Evolutionary conservation across 2,113 vertebrate genomes (phyloP), one percentile per base, ranked within the genome.

Genomic region (Pteruthius melanotis): DNA sequence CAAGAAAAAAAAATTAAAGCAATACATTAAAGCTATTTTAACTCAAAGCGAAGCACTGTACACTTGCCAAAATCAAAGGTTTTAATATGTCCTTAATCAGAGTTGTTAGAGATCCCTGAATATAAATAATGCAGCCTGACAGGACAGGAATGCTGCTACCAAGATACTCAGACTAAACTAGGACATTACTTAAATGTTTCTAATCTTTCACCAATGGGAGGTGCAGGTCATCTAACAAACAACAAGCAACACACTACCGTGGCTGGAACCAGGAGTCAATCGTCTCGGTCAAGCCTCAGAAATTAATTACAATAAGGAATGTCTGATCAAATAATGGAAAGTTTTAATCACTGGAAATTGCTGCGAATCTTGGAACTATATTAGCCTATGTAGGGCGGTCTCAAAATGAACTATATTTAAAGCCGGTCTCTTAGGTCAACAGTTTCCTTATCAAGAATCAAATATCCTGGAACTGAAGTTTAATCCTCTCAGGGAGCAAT

Each of bases 401-500:
- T 91, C 74, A 95, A 95, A 97, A 97, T 64, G 87, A 94, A 95
- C 90, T 93, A 92, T 96, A 95, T 97, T 97, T 98, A 97, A 96
- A 98, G 87, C 96, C 4, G 15, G 89, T 92, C 97, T 97, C 95
- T 95, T 96, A 97, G 95, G 94, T 97, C 95, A 98, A 97, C 96
- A 93, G 96, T 96, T 98, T 97, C 97, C 96, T 97, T 97, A 98
- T 96, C 95, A 97, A 95, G 97, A 96, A 96, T 96, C 93, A 97
- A 96, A 94, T 96, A 97, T 96, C 91, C 95, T 97, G 83, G 83
- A 98, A 98, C 90, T 86, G 89, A 97, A 97, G 95, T 95, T 97
- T 97, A 97, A 98, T 97, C 97, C 96, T 97, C 94, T 97, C 94
- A 97, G 85, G 88, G 93, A 98, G 95, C 95, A 96, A 98, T 91